These are phyloP conservation scores for Piprites chloris DNA, from an alignment of 2,113 vertebrate genomes.

Conservation along the genomic window DNA sequence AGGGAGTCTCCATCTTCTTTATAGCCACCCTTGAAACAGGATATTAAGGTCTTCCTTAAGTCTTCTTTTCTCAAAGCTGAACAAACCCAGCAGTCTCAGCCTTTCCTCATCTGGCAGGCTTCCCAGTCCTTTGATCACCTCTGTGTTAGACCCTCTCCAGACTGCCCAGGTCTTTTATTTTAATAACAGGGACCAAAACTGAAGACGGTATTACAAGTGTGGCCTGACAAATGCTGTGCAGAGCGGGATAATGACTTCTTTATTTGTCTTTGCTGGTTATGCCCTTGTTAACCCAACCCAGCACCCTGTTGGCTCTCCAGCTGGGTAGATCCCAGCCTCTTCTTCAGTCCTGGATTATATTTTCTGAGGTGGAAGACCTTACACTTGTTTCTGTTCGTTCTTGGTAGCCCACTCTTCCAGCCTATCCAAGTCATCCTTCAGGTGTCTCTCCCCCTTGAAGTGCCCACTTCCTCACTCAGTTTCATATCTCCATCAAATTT, in stretches of 20 bases:
- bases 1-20: background rate
- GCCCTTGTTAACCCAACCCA: background rate
- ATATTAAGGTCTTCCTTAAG: background rate
- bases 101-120: background rate
- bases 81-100: background rate
- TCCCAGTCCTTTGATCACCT: background rate
- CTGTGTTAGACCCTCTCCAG: background rate
- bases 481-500: background rate
- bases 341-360: background rate
- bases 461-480: background rate
- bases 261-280: background rate
- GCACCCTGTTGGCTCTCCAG: background rate
- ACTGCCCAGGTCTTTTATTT: background rate
- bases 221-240: background rate
- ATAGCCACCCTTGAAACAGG: background rate
- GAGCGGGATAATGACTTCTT: background rate
- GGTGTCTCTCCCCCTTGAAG: background rate
- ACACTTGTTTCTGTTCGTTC: background rate
- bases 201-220: background rate
- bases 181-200: background rate
- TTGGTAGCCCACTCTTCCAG: background rate
- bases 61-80: background rate
- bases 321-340: background rate
- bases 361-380: background rate
- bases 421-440: background rate